Evolutionary conservation across 2,797 vertebrate species (phyloP), one percentile per base, ranked within the genome.

Genomic region (Sebastes iracundus): DNA sequence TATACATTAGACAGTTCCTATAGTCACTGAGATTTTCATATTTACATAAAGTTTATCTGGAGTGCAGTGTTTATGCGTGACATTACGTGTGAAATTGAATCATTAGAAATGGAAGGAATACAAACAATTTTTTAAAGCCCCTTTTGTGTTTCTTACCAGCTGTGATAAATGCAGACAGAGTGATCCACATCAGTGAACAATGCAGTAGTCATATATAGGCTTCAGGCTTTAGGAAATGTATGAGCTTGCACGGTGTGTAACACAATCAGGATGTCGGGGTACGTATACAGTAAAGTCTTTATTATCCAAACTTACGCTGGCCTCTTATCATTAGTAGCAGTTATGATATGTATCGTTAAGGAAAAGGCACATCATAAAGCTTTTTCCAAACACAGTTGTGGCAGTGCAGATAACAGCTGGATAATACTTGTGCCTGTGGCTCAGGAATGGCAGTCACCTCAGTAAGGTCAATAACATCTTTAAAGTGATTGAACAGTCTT

Each of bases 381-480:
- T 78, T 56, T 85, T 82, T 85, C 14, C 14, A 72, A 68, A 83
- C 55, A 89, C 60, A 83, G 75, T 79, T 69, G 63, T 92, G 89
- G 91, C 91, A 94, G 90, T 91, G 77, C 64, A 85, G 69, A 86
- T 62, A 77, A 84, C 63, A 88, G 42, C 70, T 84, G 82, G 78
- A 78, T 87, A 89, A 88, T 77, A 88, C 79, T 77, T 65, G 46
- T 83, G 87, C 71, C 85, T 61, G 63, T 87, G 93, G 90, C 90
- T 94, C 91, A 92, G 90, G 72, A 88, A 81, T 84, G 87, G 92
- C 93, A 93, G 82, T 88, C 66, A 86, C 73, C 77, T 80, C 13
- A 71, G 38, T 72, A 67, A 77, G 27, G 65, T 76, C 10, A 69
- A 22, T 63, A 46, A 46, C 42, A 69, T 61, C 1, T 35, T 74